Evolutionary conservation across 2,888 invertebrate genomes (phyloP).

Genomic region (Ischnura elegans): DNA sequence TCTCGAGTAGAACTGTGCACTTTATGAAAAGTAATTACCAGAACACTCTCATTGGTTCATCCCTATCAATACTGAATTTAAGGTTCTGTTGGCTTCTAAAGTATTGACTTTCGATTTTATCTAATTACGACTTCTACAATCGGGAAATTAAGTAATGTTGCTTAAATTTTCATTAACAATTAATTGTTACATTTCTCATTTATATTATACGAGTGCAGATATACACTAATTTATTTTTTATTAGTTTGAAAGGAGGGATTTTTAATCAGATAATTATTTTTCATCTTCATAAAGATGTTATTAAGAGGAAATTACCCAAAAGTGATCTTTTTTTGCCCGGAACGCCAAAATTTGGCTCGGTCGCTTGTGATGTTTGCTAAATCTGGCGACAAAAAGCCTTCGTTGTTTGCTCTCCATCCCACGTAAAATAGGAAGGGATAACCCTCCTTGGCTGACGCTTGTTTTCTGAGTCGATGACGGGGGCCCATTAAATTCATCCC

Average conservation of each 20-base stretch:
- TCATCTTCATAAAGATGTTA: neutral
- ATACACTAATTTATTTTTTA: too few relatives aligned
- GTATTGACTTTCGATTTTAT: neutral
- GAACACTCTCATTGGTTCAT: neutral
- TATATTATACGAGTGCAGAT: too few relatives aligned
- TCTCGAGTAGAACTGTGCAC: neutral
- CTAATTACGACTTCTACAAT: neutral
- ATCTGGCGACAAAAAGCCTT: neutral
- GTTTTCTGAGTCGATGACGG: neutral
- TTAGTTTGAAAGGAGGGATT: too few relatives aligned
- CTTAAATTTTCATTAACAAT: neutral
- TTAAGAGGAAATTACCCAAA: neutral
- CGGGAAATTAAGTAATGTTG: neutral
- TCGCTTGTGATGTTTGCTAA: neutral
- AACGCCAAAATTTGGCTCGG: neutral
- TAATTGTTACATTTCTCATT: neutral
- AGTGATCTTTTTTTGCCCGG: neutral
- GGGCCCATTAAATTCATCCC: slow-evolving; percentile 51
- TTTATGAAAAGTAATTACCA: neutral
- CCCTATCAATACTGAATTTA: neutral
- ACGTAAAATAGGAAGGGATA: neutral
- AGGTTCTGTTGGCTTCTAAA: neutral
- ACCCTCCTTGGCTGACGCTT: neutral
- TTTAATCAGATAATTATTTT: too few relatives aligned
- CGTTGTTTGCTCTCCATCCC: neutral